Evolutionary conservation across 2,797 vertebrate species (phyloP), one percentile per base, ranked within the genome.

Genomic region (Calcarius lapponicus): DNA sequence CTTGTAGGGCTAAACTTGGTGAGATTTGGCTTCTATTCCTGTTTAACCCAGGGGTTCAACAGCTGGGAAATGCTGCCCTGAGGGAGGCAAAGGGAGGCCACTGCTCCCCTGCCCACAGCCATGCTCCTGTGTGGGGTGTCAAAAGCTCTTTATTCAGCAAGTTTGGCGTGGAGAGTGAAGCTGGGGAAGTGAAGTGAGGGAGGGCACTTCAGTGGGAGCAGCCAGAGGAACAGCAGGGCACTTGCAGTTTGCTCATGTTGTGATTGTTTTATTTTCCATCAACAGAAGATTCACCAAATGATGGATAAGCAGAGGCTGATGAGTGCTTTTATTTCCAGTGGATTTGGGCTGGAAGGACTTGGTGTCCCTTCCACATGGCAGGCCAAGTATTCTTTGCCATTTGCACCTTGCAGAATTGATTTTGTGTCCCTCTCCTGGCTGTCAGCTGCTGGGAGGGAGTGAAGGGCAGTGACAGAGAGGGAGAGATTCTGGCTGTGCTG

Each of bases 121-220:
- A 40, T 40, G 12, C 38, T 40, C 38, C 12, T 13, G 9, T 28
- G 1, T 0, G 3, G 25, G 14, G 3, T 58, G 11, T 32, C 32
- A 22, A 1, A 40, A 78, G 36, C 31, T 70, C 6, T 65, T 92
- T 3, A 4, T 51, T 48, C 42, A 15, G 32, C 14, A n/a, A 3
- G 34, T 87, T 66, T n/a, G 56, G 32, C n/a, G 6, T 10, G 9
- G 43, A 26, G 0, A 20, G 7, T 21, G 40, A n/a, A 34, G 57
- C 1, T 47, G 45, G 40, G 74, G 17, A 45, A 13, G 14, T n/a
- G n/a, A 73, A 60, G 20, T 5, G 50, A 56, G 32, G 80, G 48
- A 58, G 25, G 3, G 11, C 6, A 1, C 21, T 29, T 13, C 58
- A 40, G 9, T 53, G 1, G 0, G 10, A 32, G 25, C 64, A 51